These are phyloP conservation scores for Callyntrura sp. DNA, from an alignment of 2,888 invertebrate genomes.

Conservation along the genomic window DNA sequence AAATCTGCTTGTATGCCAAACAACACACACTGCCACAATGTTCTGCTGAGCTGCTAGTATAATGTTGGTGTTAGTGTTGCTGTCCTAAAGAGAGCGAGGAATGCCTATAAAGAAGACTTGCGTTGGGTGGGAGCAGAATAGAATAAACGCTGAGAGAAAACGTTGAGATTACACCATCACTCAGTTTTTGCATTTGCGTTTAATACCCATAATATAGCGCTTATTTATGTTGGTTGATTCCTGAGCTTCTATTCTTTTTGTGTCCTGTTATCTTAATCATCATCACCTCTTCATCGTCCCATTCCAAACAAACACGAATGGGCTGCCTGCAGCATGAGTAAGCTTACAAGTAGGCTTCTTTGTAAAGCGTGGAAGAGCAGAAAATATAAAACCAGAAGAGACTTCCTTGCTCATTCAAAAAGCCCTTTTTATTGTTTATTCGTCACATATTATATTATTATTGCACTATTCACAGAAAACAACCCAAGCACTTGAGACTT, in stretches of 20 bases:
- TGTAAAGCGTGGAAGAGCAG: slow-evolving; percentile 13
- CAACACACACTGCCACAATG: background rate
- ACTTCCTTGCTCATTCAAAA: background rate
- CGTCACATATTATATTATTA: background rate
- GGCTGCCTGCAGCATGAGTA: slow-evolving; percentile 37
- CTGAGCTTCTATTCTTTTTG: slow-evolving; percentile 28
- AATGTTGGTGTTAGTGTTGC: background rate
- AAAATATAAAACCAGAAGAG: background rate
- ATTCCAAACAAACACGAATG: slow-evolving; percentile 22
- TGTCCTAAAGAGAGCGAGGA: background rate
- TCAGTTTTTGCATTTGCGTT: slow-evolving; percentile 2
- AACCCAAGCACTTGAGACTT: background rate
- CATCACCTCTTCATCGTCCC: slow-evolving; percentile 28
- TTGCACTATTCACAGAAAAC: background rate
- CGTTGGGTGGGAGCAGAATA: too few species aligned
- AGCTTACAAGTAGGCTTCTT: background rate
- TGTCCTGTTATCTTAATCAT: slow-evolving; percentile 37
- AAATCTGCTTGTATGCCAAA: background rate
- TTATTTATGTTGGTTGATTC: background rate
- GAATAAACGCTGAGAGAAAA: background rate
- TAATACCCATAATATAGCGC: too few species aligned
- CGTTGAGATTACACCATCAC: background rate
- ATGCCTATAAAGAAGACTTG: too few species aligned
- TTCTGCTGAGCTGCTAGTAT: too few species aligned
- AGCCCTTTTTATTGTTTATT: background rate